Conservation (phyloP, 2,888 invertebrate genomes). For the Eristalinus sepulchralis region DNA sequence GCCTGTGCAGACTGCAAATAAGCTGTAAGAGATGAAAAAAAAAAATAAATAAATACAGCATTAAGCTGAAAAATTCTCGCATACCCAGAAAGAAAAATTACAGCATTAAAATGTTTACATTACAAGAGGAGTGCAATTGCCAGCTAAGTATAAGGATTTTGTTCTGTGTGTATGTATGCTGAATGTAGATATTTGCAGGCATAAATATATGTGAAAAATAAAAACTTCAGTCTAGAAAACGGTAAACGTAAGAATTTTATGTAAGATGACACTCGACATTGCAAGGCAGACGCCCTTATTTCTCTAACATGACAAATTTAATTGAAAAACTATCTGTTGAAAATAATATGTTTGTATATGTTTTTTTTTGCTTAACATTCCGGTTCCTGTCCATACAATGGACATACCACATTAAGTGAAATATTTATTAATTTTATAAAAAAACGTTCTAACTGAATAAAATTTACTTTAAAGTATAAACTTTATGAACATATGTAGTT, state of each 20-base stretch:
- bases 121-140: conserved; percentile 64
- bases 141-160: conserved; percentile 51
- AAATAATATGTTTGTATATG: too few relatives aligned
- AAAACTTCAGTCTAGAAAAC: conserved; percentile 42
- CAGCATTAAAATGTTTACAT: conserved; percentile 61
- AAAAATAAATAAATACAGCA: not conserved
- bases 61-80: not conserved
- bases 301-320: not conserved
- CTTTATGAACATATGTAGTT: too few relatives aligned
- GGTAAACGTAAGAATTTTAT: conserved; percentile 41
- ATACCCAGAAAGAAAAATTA: not conserved
- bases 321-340: too few relatives aligned
- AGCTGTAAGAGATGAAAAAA: conserved; percentile 4
- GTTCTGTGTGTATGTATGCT: not conserved
- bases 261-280: not conserved
- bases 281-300: not conserved
- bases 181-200: not conserved
- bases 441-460: too few relatives aligned
- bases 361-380: too few relatives aligned
- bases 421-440: too few relatives aligned
- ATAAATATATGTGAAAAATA: conserved; percentile 22
- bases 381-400: too few relatives aligned
- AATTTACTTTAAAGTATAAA: too few relatives aligned
- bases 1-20: conserved; percentile 27
- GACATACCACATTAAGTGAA: too few relatives aligned